Conservation (phyloP, 2,113 vertebrate species). For the Microcebus griseorufus region DNA sequence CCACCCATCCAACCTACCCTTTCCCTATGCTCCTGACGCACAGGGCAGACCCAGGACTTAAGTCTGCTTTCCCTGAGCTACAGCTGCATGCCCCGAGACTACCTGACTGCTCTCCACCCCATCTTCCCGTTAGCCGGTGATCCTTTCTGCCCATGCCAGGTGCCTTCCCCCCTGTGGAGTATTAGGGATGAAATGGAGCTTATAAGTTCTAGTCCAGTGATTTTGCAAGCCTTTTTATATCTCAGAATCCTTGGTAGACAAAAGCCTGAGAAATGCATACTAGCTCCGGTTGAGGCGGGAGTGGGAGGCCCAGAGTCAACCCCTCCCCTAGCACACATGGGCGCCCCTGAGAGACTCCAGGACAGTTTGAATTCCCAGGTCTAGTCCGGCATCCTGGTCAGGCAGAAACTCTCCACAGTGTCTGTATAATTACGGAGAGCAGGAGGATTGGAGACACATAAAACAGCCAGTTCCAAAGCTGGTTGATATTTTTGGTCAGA, state of each 20-base stretch:
- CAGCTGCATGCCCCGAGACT: neutral
- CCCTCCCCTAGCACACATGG: neutral
- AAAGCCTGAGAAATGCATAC: neutral
- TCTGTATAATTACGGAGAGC: neutral
- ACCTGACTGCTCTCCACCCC: neutral
- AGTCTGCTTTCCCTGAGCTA: neutral
- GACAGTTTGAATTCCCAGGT: neutral
- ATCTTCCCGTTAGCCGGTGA: neutral
- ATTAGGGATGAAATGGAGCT: neutral
- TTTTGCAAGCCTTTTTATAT: neutral
- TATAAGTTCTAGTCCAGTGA: neutral
- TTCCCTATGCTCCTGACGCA: neutral
- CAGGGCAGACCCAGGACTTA: neutral
- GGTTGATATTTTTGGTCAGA: neutral
- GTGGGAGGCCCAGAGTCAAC: neutral
- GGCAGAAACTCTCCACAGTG: neutral
- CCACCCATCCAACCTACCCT: neutral
- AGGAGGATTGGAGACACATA: neutral
- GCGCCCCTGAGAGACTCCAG: neutral
- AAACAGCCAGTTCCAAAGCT: neutral
- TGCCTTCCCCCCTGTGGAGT: neutral
- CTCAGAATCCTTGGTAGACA: slow-evolving; percentile 32
- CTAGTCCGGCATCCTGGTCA: neutral
- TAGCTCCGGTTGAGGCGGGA: neutral
- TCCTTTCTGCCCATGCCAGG: neutral